Evolutionary conservation across 2,113 vertebrate species (phyloP).

Genomic region (Pan paniscus): DNA sequence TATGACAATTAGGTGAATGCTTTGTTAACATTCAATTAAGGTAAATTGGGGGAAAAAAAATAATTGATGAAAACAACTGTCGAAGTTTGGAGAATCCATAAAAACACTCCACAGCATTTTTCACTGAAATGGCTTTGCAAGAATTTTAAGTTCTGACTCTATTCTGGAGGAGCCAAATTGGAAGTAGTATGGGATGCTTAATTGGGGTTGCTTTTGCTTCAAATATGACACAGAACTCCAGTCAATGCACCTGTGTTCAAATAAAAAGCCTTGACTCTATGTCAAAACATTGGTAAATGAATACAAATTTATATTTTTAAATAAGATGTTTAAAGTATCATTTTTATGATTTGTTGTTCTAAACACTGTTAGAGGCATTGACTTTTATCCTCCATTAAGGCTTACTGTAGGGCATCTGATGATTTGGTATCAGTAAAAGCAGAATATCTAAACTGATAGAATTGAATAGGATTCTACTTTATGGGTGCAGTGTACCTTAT

Average conservation of each 20-base stretch:
- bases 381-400: not conserved
- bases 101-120: constrained; percentile 11
- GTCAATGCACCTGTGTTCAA: not conserved
- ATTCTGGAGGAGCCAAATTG: not conserved
- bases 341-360: constrained; percentile 48
- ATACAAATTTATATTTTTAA: constrained; percentile 30
- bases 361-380: not conserved
- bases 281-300: not conserved
- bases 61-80: not conserved
- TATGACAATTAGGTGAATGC: not conserved
- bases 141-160: constrained; percentile 34
- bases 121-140: not conserved
- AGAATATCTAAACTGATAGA: not conserved
- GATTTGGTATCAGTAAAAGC: constrained; percentile 18
- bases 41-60: not conserved
- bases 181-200: not conserved
- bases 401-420: not conserved
- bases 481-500: not conserved
- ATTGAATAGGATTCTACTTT: not conserved
- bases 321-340: not conserved
- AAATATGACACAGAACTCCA: not conserved
- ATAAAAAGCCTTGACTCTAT: not conserved
- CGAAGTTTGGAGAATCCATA: not conserved
- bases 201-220: constrained; percentile 12
- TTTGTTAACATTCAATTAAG: constrained; percentile 9